These are phyloP conservation scores for Scaptomyza reducta DNA, from an alignment of 2,888 invertebrate genomes.

Conservation along the genomic window DNA sequence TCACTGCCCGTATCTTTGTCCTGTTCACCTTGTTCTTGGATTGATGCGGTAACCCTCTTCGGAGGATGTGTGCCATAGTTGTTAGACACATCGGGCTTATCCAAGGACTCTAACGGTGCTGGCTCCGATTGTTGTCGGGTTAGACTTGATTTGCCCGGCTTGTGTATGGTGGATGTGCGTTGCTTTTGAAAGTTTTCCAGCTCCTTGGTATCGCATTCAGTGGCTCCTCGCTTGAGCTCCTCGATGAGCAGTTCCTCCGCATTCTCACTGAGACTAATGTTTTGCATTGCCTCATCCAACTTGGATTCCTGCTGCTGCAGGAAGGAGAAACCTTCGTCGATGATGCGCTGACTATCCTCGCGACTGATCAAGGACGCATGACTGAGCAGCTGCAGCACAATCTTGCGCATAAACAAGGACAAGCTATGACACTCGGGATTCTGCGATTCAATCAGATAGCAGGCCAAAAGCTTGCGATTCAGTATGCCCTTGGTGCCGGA, in stretches of 20 bases:
- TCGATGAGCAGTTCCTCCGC: conserved; percentile 83
- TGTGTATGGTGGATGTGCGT: conserved; percentile 76
- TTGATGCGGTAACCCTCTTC: conserved; percentile 49
- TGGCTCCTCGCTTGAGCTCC: conserved; percentile 81
- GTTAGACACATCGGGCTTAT: conserved; percentile 33
- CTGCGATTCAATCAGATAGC: conserved; percentile 94
- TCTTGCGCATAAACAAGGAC: conserved; percentile 92
- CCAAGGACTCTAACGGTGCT: conserved; percentile 71
- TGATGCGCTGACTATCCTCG: conserved; percentile 80
- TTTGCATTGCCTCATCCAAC: conserved; percentile 80
- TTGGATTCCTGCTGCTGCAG: conserved; percentile 82
- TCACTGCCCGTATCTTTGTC: conserved; percentile 69
- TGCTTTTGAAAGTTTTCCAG: conserved; percentile 73
- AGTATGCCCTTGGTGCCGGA: conserved; percentile 84
- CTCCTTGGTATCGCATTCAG: conserved; percentile 74
- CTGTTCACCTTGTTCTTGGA: conserved; percentile 65
- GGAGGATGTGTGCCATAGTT: conserved; percentile 84
- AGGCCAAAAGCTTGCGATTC: conserved; percentile 91
- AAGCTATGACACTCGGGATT: conserved; percentile 93
- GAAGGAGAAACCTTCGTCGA: conserved; percentile 82
- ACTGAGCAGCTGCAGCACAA: conserved; percentile 93
- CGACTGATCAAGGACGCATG: conserved; percentile 86
- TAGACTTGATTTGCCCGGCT: conserved; percentile 55
- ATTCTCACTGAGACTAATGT: conserved; percentile 81
- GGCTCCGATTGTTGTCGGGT: conserved; percentile 84